Conservation (phyloP, 2,113 vertebrate species). For the Corynorhinus townsendii region DNA sequence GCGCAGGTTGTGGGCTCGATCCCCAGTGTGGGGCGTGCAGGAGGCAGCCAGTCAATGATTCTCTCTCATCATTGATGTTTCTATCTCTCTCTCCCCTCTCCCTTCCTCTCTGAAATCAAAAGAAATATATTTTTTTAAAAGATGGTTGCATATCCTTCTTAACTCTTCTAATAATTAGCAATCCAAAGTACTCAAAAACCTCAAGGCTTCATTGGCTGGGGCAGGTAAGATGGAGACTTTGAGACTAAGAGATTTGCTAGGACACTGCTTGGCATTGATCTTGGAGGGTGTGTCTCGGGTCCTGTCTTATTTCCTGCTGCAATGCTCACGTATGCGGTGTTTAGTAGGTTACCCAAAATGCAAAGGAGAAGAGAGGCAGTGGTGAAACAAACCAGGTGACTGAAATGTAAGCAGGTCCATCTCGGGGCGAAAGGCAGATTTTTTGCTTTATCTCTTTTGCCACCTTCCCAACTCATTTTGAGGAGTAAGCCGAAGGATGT, state of each 20-base stretch:
- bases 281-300: neutral
- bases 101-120: too few relatives aligned
- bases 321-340: accelerated
- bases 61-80: too few relatives aligned
- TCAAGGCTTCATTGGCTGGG: neutral
- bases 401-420: neutral
- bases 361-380: neutral
- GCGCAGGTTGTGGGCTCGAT: too few relatives aligned
- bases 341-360: neutral
- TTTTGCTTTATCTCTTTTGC: conserved; percentile 13
- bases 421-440: neutral
- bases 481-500: neutral
- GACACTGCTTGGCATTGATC: neutral
- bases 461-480: neutral
- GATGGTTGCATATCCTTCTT: neutral
- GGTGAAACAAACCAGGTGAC: neutral
- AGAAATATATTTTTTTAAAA: neutral
- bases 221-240: neutral
- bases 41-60: too few relatives aligned
- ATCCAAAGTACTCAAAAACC: neutral
- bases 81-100: too few relatives aligned
- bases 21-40: too few relatives aligned
- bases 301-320: neutral
- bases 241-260: neutral
- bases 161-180: neutral